Percentiles rank a stretch among this genome's conserved stretches.
These are phyloP conservation scores for Potorous gilbertii DNA, from an alignment of 2,797 vertebrate genomes.

Conservation along the genomic window DNA sequence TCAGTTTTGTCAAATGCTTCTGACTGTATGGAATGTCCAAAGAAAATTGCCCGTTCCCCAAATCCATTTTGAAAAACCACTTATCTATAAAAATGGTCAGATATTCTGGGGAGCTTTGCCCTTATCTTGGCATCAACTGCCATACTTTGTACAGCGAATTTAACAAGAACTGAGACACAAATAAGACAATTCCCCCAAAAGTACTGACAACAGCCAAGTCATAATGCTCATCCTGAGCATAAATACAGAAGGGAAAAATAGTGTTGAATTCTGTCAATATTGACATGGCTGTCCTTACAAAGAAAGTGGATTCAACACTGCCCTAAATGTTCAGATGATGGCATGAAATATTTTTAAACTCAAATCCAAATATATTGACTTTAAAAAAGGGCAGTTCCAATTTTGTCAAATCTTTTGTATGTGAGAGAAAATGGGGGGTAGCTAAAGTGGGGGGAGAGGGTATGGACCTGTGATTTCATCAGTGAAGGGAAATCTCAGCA, in stretches of 20 bases:
- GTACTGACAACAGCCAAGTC: background rate
- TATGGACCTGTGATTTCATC: background rate
- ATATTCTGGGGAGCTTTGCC: conserved; percentile 29
- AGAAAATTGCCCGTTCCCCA: conserved; percentile 3
- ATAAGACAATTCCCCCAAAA: background rate
- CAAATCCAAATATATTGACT: conserved; percentile 11
- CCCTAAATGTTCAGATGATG: background rate
- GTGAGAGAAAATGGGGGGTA: too few relatives aligned
- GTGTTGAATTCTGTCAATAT: background rate
- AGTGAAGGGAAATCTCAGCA: background rate
- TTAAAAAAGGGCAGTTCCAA: background rate
- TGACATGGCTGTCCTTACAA: background rate
- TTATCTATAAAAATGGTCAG: conserved; percentile 34
- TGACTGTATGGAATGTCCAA: background rate
- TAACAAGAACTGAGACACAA: conserved; percentile 26
- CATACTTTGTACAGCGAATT: background rate
- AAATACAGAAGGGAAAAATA: conserved; percentile 14
- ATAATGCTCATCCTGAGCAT: background rate
- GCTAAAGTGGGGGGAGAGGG: too few relatives aligned
- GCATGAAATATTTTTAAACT: background rate
- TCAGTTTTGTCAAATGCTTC: background rate
- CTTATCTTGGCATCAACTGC: conserved; percentile 1
- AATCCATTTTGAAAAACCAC: conserved; percentile 29
- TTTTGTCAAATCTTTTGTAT: background rate
- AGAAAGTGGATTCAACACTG: background rate